These are phyloP conservation scores for Dinocampus coccinellae DNA, from an alignment of 2,888 invertebrate genomes.

Conservation along the genomic window DNA sequence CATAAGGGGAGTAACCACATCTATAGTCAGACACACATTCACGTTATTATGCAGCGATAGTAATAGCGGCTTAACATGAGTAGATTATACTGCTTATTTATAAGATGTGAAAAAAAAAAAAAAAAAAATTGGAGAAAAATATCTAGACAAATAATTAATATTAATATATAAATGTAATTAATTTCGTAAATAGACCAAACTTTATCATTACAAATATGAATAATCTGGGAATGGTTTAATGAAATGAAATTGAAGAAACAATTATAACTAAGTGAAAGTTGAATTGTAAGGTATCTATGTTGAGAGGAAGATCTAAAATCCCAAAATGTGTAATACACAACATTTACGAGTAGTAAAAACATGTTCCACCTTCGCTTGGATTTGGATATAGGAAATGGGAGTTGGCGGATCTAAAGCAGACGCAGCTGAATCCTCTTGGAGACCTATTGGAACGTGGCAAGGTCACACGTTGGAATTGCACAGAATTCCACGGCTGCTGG, in stretches of 20 bases:
- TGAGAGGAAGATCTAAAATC: background rate
- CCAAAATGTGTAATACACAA: background rate
- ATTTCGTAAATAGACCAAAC: background rate
- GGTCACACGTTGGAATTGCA: conserved; percentile 36
- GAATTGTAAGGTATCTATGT: background rate
- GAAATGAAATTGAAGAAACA: background rate
- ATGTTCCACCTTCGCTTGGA: background rate
- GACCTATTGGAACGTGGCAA: conserved; percentile 34
- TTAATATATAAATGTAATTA: background rate
- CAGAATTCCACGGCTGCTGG: conserved; percentile 43
- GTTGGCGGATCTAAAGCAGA: background rate
- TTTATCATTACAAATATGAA: background rate
- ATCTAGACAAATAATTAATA: no score
- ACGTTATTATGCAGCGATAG: no score
- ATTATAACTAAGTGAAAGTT: background rate
- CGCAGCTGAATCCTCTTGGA: conserved; percentile 12
- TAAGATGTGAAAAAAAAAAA: no score
- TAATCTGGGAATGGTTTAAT: background rate
- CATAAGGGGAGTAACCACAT: no score
- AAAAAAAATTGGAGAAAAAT: no score
- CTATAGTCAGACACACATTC: no score
- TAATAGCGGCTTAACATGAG: no score
- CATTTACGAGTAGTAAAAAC: background rate
- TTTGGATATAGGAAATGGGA: background rate
- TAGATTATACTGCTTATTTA: no score